Conservation (phyloP, 2,113 vertebrate species). For the Brachionichthys hirsutus region DNA sequence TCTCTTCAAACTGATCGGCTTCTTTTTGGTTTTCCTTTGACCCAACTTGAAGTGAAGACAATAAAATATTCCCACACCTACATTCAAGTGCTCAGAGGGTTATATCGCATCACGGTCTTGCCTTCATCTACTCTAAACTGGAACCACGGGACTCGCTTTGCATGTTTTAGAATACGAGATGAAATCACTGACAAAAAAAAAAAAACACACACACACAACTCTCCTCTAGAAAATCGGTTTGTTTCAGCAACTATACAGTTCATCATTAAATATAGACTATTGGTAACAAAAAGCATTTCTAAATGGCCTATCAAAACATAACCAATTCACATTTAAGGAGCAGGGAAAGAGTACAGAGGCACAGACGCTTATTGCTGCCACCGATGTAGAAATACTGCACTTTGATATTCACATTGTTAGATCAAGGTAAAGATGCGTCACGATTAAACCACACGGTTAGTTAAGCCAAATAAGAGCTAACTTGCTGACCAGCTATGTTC, state of each 20-base stretch:
- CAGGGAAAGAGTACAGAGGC: conserved; percentile 52
- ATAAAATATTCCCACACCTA: conserved; percentile 45
- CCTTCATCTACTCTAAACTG: conserved; percentile 24
- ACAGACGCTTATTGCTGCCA: conserved; percentile 68
- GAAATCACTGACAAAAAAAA: conserved; percentile 21
- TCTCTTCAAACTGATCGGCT: conserved; percentile 31
- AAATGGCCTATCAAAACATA: conserved; percentile 29
- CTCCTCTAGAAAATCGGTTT: conserved; percentile 22
- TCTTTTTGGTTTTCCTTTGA: conserved; percentile 4
- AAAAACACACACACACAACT: conserved; percentile 9
- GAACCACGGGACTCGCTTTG: conserved; percentile 21
- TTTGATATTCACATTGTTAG: conserved; percentile 36
- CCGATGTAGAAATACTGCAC: conserved; percentile 39
- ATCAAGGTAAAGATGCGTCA: conserved; percentile 1
- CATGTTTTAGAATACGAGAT: conserved; percentile 27
- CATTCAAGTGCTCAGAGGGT: conserved; percentile 59
- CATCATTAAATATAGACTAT: conserved; percentile 34
- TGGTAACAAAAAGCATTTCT: conserved; percentile 36
- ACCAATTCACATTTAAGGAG: conserved; percentile 53
- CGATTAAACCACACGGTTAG: not conserved
- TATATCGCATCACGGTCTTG: conserved; percentile 52
- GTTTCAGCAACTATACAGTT: conserved; percentile 11
- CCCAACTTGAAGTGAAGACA: conserved; percentile 25
- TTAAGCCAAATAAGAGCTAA: too few species aligned
- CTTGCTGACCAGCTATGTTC: not conserved